Percentiles rank a stretch among this genome's conserved stretches.
Evolutionary conservation across 2,113 vertebrate genomes (phyloP).

Genomic region (Serinus canaria): DNA sequence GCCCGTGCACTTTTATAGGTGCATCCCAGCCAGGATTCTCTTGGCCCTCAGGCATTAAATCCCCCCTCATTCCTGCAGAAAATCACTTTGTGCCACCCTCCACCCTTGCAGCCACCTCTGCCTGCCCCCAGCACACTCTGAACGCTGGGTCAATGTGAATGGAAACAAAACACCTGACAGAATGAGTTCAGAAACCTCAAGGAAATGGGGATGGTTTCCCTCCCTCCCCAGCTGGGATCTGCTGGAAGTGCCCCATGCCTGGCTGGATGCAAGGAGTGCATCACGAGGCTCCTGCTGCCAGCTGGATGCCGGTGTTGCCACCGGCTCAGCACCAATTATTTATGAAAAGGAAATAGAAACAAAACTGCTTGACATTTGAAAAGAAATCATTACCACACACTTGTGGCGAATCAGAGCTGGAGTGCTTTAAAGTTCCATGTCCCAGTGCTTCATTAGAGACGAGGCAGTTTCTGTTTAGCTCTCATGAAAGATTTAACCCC

Average conservation of each 20-base stretch:
- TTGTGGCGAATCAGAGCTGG: conserved; percentile 72
- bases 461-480: conserved; percentile 22
- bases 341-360: conserved; percentile 67
- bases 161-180: background rate
- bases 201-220: background rate
- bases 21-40: too few relatives aligned
- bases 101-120: background rate
- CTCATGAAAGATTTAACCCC: conserved; percentile 50
- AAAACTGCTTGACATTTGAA: conserved; percentile 78
- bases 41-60: background rate
- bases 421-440: conserved; percentile 63
- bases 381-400: conserved; percentile 73
- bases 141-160: accelerated
- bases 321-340: conserved; percentile 60
- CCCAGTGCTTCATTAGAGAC: conserved; percentile 54
- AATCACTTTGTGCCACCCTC: background rate
- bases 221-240: background rate
- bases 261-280: background rate
- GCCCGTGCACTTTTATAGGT: too few relatives aligned
- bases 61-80: background rate
- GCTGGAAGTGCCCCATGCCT: background rate
- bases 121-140: accelerated
- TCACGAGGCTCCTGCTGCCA: background rate
- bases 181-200: background rate
- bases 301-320: conserved; percentile 43